Conservation (phyloP, 92 coral and sea anemone genomes). For the Palythoa caribaeorum region DNA sequence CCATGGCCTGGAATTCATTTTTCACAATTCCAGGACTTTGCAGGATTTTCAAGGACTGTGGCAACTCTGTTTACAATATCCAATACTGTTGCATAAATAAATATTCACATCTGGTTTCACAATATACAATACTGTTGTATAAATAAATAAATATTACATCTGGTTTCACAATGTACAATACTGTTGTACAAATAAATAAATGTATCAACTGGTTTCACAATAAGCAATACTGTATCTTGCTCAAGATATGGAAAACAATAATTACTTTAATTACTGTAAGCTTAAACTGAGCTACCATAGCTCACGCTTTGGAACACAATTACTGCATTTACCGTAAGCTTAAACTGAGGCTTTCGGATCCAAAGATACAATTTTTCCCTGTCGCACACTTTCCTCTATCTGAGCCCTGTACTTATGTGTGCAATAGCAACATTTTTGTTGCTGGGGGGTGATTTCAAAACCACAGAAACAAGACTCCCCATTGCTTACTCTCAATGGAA, state of each 20-base stretch:
- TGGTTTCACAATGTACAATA: slow-evolving; percentile 25
- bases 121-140: background rate
- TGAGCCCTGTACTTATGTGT: slow-evolving; percentile 64
- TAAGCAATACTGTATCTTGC: background rate
- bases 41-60: too few species aligned
- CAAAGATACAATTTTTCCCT: slow-evolving; percentile 62
- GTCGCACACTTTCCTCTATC: slow-evolving; percentile 67
- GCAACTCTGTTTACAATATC: too few species aligned
- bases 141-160: slow-evolving; percentile 35
- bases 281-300: slow-evolving; percentile 23
- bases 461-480: slow-evolving; percentile 83
- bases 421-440: slow-evolving; percentile 71
- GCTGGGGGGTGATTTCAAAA: slow-evolving; percentile 48
- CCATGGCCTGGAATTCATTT: too few species aligned
- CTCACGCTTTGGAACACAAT: slow-evolving; percentile 21
- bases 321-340: background rate
- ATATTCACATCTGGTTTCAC: slow-evolving; percentile 35
- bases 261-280: slow-evolving; percentile 2
- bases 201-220: slow-evolving; percentile 3
- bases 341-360: background rate
- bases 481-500: slow-evolving; percentile 71
- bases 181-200: slow-evolving; percentile 7
- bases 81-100: background rate
- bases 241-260: background rate
- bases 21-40: too few species aligned